Evolutionary conservation across 2,113 vertebrate genomes (phyloP).

Genomic region (Neotragus moschatus): DNA sequence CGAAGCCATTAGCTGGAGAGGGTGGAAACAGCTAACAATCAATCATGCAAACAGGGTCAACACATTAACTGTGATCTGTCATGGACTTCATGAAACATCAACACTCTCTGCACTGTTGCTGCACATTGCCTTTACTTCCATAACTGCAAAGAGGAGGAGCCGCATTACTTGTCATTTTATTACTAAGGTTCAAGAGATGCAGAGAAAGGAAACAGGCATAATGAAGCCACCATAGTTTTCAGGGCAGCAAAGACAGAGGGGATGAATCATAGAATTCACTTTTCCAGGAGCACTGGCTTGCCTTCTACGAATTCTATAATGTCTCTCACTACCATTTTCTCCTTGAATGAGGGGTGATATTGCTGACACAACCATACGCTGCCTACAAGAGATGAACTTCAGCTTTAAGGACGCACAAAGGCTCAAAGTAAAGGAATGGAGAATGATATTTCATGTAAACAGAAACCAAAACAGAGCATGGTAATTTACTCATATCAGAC

Average conservation of each 20-base stretch:
- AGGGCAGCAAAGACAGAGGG: not conserved
- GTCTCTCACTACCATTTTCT: not conserved
- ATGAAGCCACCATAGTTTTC: not conserved
- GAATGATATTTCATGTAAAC: not conserved
- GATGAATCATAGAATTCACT: not conserved
- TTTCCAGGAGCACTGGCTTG: not conserved
- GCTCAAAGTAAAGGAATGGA: not conserved
- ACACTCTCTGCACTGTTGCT: slow-evolving; percentile 3
- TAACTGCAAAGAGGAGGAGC: not conserved
- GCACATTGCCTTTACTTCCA: slow-evolving; percentile 37
- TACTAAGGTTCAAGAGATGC: not conserved
- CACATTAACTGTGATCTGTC: slow-evolving; percentile 43
- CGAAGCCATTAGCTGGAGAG: slow-evolving; percentile 50
- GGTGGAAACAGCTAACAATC: slow-evolving; percentile 27
- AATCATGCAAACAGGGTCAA: slow-evolving; percentile 66
- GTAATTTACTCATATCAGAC: not conserved
- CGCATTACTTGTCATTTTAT: not conserved
- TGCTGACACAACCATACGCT: not conserved
- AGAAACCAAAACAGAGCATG: not conserved
- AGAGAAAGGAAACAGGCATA: not conserved
- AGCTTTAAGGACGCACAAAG: not conserved
- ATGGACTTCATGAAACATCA: not conserved
- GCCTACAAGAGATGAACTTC: not conserved
- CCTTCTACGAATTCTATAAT: not conserved
- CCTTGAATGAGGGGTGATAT: not conserved